Evolutionary conservation across 2,888 invertebrate species (phyloP).

Genomic region (Perithous albicinctus): DNA sequence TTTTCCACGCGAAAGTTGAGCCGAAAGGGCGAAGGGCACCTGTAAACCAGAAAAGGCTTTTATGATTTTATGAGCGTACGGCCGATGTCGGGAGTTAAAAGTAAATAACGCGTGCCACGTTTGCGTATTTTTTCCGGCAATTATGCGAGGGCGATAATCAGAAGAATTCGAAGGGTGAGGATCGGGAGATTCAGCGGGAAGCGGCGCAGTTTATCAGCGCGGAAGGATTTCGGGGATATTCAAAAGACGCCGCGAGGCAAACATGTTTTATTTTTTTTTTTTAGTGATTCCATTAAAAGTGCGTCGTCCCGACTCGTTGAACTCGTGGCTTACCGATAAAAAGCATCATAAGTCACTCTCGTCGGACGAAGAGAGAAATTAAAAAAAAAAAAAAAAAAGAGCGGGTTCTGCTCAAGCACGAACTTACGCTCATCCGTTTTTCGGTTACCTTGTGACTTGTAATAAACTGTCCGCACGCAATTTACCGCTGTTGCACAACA

Average conservation of each 20-base stretch:
- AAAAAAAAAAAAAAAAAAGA: not conserved
- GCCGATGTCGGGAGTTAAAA: not conserved
- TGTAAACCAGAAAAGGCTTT: conserved; percentile 19
- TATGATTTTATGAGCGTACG: not conserved
- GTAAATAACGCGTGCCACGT: not conserved
- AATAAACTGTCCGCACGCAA: not conserved
- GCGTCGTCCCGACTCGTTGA: not conserved
- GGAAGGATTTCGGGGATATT: conserved; percentile 5
- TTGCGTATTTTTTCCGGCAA: not conserved
- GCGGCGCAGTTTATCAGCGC: conserved; percentile 25
- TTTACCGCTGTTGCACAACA: not conserved
- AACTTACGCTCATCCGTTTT: not conserved
- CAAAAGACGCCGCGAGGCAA: not conserved
- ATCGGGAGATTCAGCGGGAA: conserved; percentile 34
- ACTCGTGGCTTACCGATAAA: conserved; percentile 1
- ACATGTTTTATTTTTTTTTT: not conserved
- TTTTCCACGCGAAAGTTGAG: not conserved
- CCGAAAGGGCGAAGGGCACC: not conserved
- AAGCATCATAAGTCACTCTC: conserved; percentile 6
- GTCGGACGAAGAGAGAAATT: not conserved
- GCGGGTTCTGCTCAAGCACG: not conserved
- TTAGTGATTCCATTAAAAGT: not conserved
- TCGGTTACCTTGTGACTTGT: not conserved
- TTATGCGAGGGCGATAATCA: not conserved
- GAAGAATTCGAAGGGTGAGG: conserved; percentile 21